Evolutionary conservation across 2,113 vertebrate species (phyloP).

Genomic region (Hyperoodon ampullatus): DNA sequence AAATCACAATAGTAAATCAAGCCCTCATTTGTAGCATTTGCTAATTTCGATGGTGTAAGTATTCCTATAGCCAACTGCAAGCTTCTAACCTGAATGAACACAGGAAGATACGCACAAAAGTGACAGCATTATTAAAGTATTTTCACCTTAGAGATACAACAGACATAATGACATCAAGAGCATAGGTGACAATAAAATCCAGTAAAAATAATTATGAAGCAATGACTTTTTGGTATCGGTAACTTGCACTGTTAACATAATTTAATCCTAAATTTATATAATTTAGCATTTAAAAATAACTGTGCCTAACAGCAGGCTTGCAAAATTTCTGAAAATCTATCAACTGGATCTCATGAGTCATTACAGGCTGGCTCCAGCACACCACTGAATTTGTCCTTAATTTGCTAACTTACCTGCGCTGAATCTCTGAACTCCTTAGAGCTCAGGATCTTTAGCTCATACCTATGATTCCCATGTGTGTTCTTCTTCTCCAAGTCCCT

Average conservation of each 20-base stretch:
- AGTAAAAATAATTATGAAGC: background rate
- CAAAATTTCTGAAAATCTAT: background rate
- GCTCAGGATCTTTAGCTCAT: accelerated
- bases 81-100: too few species aligned
- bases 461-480: accelerated
- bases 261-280: background rate
- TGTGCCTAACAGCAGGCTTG: background rate
- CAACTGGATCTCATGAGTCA: accelerated
- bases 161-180: background rate
- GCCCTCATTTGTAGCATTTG: background rate
- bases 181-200: accelerated
- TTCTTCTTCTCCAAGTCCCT: background rate
- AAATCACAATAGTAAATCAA: background rate
- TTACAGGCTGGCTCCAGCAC: background rate
- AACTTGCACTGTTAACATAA: background rate
- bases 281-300: background rate
- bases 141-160: too few species aligned
- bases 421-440: background rate
- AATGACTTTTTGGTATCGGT: background rate
- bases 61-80: too few species aligned
- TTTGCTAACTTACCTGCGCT: background rate
- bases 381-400: too few species aligned
- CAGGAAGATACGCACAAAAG: background rate
- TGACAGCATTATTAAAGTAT: accelerated
- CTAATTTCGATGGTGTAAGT: background rate